phyloP scores from a whole-genome alignment of 2,888 invertebrate species.

The Ganaspis brasiliensis region DNA sequence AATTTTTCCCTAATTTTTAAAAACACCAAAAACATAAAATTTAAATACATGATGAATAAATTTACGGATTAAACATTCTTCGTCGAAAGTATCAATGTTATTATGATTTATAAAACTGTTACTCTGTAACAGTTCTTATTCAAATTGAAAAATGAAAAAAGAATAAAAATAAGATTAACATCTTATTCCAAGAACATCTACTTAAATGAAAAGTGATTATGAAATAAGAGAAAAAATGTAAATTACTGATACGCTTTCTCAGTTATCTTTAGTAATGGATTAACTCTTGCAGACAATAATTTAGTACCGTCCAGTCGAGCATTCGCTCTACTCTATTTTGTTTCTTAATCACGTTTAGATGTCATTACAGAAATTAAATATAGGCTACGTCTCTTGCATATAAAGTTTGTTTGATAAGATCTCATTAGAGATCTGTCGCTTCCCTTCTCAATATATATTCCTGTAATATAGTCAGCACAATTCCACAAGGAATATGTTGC shows the following conservation, averaged over 20 bases:
- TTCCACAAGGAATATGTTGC: constrained; percentile 12
- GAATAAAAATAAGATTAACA: no score
- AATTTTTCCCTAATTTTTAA: no score
- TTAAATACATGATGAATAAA: no score
- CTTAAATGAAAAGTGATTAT: no score
- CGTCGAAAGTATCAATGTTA: no score
- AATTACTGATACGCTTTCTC: neutral
- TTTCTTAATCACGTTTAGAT: constrained; percentile 8
- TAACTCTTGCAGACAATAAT: neutral
- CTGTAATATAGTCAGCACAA: neutral
- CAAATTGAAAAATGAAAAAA: no score
- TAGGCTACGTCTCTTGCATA: neutral
- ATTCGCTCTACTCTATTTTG: neutral
- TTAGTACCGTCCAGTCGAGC: neutral
- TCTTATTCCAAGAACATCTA: no score
- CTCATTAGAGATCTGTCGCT: neutral
- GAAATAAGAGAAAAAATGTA: no score
- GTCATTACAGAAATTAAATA: constrained; percentile 1
- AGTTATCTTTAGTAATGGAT: constrained; percentile 9
- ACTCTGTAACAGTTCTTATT: no score
- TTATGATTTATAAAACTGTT: no score
- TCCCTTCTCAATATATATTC: neutral
- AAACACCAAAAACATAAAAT: no score
- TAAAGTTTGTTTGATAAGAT: neutral
- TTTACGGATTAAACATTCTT: no score